Evolutionary conservation across 2,113 vertebrate species (phyloP).

Genomic region (Pachycephala philippinensis): DNA sequence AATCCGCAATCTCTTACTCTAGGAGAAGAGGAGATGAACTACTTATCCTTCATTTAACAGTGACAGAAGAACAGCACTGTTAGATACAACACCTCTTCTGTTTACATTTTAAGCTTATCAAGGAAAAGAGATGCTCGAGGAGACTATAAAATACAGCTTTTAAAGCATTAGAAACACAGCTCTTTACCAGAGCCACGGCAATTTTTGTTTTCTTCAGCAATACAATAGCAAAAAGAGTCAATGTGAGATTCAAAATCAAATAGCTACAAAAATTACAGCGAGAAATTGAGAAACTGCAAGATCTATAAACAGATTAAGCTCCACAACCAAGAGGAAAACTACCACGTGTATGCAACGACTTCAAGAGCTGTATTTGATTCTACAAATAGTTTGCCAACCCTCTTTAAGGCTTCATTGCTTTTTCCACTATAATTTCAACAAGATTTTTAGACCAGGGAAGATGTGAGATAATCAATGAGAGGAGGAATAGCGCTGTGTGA

Average conservation of each 20-base stretch:
- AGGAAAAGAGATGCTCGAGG: neutral
- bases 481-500: fast-evolving
- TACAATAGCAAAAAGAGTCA: neutral
- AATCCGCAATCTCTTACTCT: neutral
- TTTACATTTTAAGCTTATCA: neutral
- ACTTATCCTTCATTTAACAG: neutral
- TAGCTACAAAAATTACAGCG: neutral
- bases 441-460: neutral
- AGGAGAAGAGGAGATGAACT: neutral
- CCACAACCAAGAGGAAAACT: neutral
- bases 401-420: neutral
- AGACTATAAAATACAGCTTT: neutral
- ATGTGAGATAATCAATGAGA: neutral
- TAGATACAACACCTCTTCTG: neutral
- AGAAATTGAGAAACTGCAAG: neutral
- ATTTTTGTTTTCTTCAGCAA: neutral
- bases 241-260: neutral
- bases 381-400: neutral
- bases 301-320: neutral
- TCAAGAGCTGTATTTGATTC: neutral
- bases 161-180: neutral
- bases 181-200: neutral
- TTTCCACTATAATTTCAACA: neutral
- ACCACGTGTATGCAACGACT: neutral
- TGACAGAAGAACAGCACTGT: neutral